Evolutionary conservation across 2,888 invertebrate species (phyloP), one percentile per base, ranked within the genome.

Genomic region (Lepidocyrtoides sp.): DNA sequence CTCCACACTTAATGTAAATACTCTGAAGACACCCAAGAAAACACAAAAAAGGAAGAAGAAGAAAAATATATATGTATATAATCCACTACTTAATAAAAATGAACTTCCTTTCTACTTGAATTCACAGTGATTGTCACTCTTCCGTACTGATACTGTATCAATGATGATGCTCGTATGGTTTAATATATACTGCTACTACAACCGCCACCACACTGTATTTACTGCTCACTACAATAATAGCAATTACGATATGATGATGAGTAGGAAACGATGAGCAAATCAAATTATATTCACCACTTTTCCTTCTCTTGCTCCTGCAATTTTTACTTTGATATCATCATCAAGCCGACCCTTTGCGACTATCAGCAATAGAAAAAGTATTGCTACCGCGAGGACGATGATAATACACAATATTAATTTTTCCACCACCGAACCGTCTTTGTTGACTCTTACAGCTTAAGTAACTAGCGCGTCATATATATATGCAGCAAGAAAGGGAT

Each of bases 361-460:
- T n/a, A 75, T 41, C 75, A 8, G 23, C 23, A 75, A 51, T 51
- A 12, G 36, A 60, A 17, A n/a, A 48, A 44, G 29, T 51, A 51
- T 51, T 51, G 51, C 51, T 51, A 26, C 77, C 48, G 29, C 29
- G 44, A 77, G 77, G 75, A 44, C 44, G 75, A 32, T 57, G 51
- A 51, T 51, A n/a, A 66, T 72, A 72, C 75, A 23, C 75, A 23
- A 44, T 77, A 77, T 77, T 77, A 29, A 48, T 29, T 77, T 77
- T 72, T 17, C 20, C 41, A 51, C 51, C 20, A 72, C 77, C 51
- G 29, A 77, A 77, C 77, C 51, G 77, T 75, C 85, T 72, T 85
- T 72, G 75, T 85, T 85, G 75, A 75, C 85, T 75, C 85, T 72
- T 72, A 44, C 84, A 17, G 20, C 57, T 77, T 72, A 85, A 85